Conservation (phyloP, 2,797 vertebrate species). For the Siniperca undulata region DNA sequence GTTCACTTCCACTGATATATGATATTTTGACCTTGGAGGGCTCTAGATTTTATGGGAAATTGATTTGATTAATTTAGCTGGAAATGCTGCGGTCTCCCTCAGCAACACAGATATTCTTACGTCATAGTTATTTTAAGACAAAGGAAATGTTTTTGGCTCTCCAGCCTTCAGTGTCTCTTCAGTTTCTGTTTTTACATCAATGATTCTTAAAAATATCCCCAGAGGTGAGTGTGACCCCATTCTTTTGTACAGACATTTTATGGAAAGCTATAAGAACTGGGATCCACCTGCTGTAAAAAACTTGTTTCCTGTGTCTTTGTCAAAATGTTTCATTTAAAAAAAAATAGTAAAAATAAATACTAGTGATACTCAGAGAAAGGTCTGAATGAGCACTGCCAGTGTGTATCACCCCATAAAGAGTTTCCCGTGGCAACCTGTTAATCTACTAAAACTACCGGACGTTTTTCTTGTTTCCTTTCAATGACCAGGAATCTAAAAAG, state of each 20-base stretch:
- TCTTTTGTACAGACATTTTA: conserved; percentile 22
- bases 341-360: conserved; percentile 26
- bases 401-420: conserved; percentile 47
- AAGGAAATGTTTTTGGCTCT: background rate
- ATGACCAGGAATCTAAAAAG: conserved; percentile 63
- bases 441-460: conserved; percentile 62
- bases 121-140: conserved; percentile 12
- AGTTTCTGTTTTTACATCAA: conserved; percentile 11
- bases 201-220: conserved; percentile 14
- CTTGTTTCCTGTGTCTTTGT: conserved; percentile 28
- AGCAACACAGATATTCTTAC: conserved; percentile 1
- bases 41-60: conserved; percentile 30
- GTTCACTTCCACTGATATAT: background rate
- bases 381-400: conserved; percentile 30
- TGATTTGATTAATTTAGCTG: conserved; percentile 21
- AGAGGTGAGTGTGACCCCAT: conserved; percentile 2
- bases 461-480: conserved; percentile 63
- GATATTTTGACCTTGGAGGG: conserved; percentile 19
- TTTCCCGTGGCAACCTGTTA: conserved; percentile 62
- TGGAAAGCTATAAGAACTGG: background rate
- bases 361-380: background rate
- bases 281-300: conserved; percentile 20
- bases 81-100: background rate
- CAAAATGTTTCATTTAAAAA: conserved; percentile 22
- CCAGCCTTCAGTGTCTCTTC: background rate